phyloP scores from a whole-genome alignment of 2,888 invertebrate genomes.

The Ferdinandea cuprea region DNA sequence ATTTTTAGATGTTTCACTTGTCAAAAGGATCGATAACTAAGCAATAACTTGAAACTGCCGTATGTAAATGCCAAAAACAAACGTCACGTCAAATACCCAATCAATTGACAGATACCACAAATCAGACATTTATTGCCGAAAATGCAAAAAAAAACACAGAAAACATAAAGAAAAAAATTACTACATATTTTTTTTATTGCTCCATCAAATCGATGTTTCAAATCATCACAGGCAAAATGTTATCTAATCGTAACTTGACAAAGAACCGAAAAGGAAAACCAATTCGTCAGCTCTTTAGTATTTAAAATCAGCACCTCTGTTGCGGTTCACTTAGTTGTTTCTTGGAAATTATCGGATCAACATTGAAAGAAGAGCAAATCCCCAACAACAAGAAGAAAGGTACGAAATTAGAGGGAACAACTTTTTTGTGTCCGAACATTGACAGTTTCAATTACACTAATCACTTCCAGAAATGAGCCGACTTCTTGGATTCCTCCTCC shows the following conservation, averaged over 20 bases:
- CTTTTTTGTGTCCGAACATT: no score
- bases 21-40: no score
- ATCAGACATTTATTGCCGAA: no score
- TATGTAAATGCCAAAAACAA: no score
- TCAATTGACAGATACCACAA: no score
- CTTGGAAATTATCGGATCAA: slow-evolving; percentile 3
- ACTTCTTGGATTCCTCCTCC: not conserved
- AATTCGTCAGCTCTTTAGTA: not conserved
- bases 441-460: no score
- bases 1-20: no score
- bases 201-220: slow-evolving; percentile 16
- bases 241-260: slow-evolving; percentile 56
- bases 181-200: slow-evolving; percentile 6
- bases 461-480: slow-evolving; percentile 1
- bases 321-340: slow-evolving; percentile 29
- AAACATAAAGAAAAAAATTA: not conserved
- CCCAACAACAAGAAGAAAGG: slow-evolving; percentile 42
- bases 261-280: not conserved
- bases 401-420: no score
- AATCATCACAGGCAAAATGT: not conserved
- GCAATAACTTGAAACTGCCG: no score
- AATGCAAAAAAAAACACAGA: no score
- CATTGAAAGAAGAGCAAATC: not conserved
- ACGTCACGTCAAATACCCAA: no score
- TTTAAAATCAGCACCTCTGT: slow-evolving; percentile 28